Evolutionary conservation across 37 sponge, comb jelly and placozoan genomes (phyloP).

Genomic region (Axinella damicornis): DNA sequence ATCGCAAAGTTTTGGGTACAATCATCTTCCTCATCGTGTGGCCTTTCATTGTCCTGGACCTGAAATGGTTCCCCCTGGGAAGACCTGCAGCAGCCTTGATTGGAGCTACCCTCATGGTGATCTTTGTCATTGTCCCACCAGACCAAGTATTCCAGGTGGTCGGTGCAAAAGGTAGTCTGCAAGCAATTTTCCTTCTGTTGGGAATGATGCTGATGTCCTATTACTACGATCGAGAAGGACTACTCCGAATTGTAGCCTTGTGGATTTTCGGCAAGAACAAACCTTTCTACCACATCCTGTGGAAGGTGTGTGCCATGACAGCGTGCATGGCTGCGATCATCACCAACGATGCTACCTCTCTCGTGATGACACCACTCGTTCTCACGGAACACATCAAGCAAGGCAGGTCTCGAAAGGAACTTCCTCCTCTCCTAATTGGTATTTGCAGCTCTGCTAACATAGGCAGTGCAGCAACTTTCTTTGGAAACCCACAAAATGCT

Average conservation of each 20-base stretch:
- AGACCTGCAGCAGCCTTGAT: slow-evolving; percentile 70
- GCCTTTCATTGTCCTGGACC: slow-evolving; percentile 74
- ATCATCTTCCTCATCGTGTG: slow-evolving; percentile 58
- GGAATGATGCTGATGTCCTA: slow-evolving; percentile 80
- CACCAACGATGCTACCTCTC: slow-evolving; percentile 69
- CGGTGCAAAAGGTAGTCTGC: slow-evolving; percentile 32
- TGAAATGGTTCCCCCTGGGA: slow-evolving; percentile 62
- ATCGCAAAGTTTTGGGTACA: slow-evolving; percentile 52
- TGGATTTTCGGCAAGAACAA: slow-evolving; percentile 32
- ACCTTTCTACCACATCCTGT: slow-evolving; percentile 52
- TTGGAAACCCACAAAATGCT: slow-evolving; percentile 79
- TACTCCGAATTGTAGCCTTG: slow-evolving; percentile 38
- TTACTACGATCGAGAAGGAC: slow-evolving; percentile 79
- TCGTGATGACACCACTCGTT: slow-evolving; percentile 66
- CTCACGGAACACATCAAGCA: slow-evolving; percentile 53
- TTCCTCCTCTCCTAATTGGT: slow-evolving; percentile 50
- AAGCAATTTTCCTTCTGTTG: slow-evolving; percentile 71
- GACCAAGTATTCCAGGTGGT: slow-evolving; percentile 46
- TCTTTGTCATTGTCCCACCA: slow-evolving; percentile 58
- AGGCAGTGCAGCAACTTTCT: slow-evolving; percentile 75
- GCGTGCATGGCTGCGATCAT: slow-evolving; percentile 63
- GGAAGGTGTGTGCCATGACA: slow-evolving; percentile 57
- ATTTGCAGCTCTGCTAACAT: slow-evolving; percentile 80
- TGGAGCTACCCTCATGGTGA: slow-evolving; percentile 67
- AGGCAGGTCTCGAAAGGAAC: slow-evolving; percentile 38